Percentiles rank a stretch among this genome's conserved stretches.
phyloP scores from a whole-genome alignment of 1,140 invertebrate species.

The Eupeodes corollae region DNA sequence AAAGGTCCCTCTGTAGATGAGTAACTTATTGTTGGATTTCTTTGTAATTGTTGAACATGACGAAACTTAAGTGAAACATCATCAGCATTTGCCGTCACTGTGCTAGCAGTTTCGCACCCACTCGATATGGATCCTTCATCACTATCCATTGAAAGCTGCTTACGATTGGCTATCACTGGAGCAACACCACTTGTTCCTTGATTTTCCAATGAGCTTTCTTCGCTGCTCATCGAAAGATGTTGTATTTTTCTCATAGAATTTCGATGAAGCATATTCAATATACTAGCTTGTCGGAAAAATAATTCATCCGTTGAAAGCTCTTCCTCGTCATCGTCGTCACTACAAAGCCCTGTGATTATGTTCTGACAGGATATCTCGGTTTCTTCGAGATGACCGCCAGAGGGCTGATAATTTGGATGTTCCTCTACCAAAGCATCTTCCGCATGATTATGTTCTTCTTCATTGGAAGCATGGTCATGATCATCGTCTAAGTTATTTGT shows the following conservation, averaged over 20 bases:
- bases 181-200: slow-evolving; percentile 8
- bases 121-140: slow-evolving; percentile 68
- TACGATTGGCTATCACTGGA: slow-evolving; percentile 8
- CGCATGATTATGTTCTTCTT: slow-evolving; percentile 23
- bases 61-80: slow-evolving; percentile 10
- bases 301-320: slow-evolving; percentile 24
- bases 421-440: slow-evolving; percentile 27
- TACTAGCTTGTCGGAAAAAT: slow-evolving; percentile 32
- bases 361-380: not conserved
- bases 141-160: slow-evolving; percentile 45
- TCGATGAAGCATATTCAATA: slow-evolving; percentile 33
- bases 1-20: not conserved
- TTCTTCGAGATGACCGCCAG: slow-evolving; percentile 17
- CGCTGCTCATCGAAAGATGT: slow-evolving; percentile 36
- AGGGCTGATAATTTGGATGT: slow-evolving; percentile 29
- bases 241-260: slow-evolving; percentile 33
- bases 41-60: not conserved
- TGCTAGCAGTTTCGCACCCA: slow-evolving; percentile 67
- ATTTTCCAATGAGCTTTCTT: slow-evolving; percentile 30
- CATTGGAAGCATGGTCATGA: not conserved
- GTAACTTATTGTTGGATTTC: not conserved
- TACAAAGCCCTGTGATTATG: slow-evolving; percentile 17
- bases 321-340: slow-evolving; percentile 28
- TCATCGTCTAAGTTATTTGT: slow-evolving; percentile 16
- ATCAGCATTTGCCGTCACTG: slow-evolving; percentile 41